phyloP scores from a whole-genome alignment of 23 tunicate species.

The Halocynthia aurantium region DNA sequence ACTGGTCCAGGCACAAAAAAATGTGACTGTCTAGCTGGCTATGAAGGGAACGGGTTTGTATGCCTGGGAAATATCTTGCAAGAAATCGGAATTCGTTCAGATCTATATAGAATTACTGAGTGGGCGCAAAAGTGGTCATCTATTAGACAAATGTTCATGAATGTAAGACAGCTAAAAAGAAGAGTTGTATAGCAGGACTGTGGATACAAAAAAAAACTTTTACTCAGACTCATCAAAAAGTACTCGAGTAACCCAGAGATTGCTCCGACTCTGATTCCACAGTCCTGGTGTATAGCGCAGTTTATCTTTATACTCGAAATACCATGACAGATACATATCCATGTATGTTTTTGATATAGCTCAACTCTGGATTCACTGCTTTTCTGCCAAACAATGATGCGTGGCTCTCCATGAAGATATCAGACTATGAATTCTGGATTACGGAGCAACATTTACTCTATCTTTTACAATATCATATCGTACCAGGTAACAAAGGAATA shows the following conservation, averaged over 20 bases:
- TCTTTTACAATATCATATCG: conserved; percentile 51
- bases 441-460: conserved; percentile 38
- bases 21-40: conserved; percentile 51
- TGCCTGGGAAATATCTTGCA: conserved; percentile 53
- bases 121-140: conserved; percentile 19
- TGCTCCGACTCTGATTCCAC: no score
- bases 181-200: no score
- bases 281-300: no score
- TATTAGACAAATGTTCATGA: conserved; percentile 34
- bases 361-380: conserved; percentile 33
- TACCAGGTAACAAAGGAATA: conserved; percentile 6
- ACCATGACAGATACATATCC: neutral
- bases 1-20: conserved; percentile 47
- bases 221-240: no score
- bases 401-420: conserved; percentile 28
- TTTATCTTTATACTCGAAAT: no score
- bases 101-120: conserved; percentile 19
- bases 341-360: neutral
- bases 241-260: no score
- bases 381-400: conserved; percentile 58
- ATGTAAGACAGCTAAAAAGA: conserved; percentile 22
- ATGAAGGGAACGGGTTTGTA: conserved; percentile 44
- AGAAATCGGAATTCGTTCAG: conserved; percentile 42
- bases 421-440: conserved; percentile 56
- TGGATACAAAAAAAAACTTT: no score